Percentiles rank a stretch among this genome's conserved stretches.
These are phyloP conservation scores for Thamnaconus septentrionalis DNA, from an alignment of 2,113 vertebrate species.

Conservation along the genomic window DNA sequence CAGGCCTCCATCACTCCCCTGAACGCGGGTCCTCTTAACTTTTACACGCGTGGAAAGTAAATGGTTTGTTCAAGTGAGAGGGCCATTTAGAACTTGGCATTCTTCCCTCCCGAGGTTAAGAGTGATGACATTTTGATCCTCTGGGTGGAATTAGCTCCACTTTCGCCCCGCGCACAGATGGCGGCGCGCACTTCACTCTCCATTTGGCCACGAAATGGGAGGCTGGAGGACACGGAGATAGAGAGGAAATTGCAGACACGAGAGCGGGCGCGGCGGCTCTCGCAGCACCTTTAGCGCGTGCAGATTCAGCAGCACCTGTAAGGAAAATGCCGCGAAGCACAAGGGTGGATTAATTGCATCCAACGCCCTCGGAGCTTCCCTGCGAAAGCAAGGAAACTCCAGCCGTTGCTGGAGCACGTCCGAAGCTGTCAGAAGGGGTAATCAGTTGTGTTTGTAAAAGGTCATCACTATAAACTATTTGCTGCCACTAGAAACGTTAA, in stretches of 20 bases:
- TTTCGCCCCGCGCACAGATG: slow-evolving; percentile 53
- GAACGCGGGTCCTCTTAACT: slow-evolving; percentile 23
- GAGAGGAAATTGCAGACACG: slow-evolving; percentile 15
- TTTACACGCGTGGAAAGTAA: slow-evolving; percentile 30
- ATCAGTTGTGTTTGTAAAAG: too few species aligned
- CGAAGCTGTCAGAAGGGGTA: too few species aligned
- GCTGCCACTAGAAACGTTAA: too few species aligned
- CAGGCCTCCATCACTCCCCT: not conserved
- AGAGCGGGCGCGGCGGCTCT: slow-evolving; percentile 3
- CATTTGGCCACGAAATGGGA: slow-evolving; percentile 52
- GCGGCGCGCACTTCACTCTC: slow-evolving; percentile 48
- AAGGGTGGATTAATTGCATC: too few species aligned
- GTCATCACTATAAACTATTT: too few species aligned
- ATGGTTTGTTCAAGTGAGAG: slow-evolving; percentile 33
- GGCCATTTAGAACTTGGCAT: slow-evolving; percentile 32
- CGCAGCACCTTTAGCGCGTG: slow-evolving; percentile 27
- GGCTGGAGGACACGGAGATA: slow-evolving; percentile 33
- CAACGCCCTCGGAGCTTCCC: too few species aligned
- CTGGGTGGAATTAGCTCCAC: slow-evolving; percentile 50
- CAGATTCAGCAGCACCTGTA: too few species aligned
- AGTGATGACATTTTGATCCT: slow-evolving; percentile 57
- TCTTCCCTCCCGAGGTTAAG: slow-evolving; percentile 40
- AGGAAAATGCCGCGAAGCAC: too few species aligned
- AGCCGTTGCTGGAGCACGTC: too few species aligned
- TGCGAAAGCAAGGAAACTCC: too few species aligned